These are phyloP conservation scores for Achlya flavicornis DNA, from an alignment of 2,888 invertebrate genomes.

Conservation along the genomic window DNA sequence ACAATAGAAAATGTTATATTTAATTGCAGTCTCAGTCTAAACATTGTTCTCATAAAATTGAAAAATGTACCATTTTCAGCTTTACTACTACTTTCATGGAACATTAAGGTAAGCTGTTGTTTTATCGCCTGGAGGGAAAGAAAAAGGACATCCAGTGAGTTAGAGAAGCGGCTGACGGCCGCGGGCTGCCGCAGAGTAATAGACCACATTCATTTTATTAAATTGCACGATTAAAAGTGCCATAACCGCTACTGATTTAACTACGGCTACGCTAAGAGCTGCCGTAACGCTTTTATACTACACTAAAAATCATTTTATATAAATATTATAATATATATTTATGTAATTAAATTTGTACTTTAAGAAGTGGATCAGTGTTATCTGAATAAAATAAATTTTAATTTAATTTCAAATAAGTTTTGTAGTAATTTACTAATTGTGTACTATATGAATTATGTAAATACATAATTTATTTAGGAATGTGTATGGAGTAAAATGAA, in stretches of 20 bases:
- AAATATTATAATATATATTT: not conserved
- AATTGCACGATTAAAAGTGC: slow-evolving; percentile 67
- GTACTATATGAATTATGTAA: too few species aligned
- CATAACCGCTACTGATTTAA: slow-evolving; percentile 58
- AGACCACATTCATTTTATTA: slow-evolving; percentile 66
- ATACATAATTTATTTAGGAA: too few species aligned
- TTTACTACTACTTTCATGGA: slow-evolving; percentile 21
- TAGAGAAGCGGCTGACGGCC: slow-evolving; percentile 28
- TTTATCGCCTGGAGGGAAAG: slow-evolving; percentile 16
- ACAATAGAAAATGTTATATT: not conserved
- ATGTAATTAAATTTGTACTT: too few species aligned
- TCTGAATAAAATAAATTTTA: too few species aligned
- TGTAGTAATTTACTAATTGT: too few species aligned
- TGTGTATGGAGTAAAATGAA: too few species aligned
- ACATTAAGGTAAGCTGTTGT: slow-evolving; percentile 28
- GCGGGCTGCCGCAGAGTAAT: slow-evolving; percentile 37
- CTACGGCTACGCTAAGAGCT: slow-evolving; percentile 17
- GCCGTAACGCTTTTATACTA: slow-evolving; percentile 29
- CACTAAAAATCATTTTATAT: slow-evolving; percentile 25
- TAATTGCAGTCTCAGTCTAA: not conserved
- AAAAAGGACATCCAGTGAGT: slow-evolving; percentile 27
- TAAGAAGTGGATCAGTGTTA: too few species aligned
- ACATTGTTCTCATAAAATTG: not conserved
- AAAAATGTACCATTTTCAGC: slow-evolving; percentile 5
- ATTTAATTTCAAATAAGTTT: too few species aligned